Percentiles rank a stretch among this genome's conserved stretches.
phyloP scores from a whole-genome alignment of 2,113 vertebrate genomes.

The Seriola aureovittata region DNA sequence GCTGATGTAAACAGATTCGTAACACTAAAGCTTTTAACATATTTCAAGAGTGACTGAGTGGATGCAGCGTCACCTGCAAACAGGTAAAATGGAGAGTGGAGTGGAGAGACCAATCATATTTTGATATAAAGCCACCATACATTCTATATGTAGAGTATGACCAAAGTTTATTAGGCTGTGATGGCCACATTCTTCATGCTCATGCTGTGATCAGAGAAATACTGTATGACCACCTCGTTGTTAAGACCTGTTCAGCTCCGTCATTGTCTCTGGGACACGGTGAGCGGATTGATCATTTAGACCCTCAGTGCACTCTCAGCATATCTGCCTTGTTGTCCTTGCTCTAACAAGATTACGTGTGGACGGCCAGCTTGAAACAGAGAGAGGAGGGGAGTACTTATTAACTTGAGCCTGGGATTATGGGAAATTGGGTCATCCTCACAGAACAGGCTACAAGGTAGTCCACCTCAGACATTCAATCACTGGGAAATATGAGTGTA shows the following conservation, averaged over 20 bases:
- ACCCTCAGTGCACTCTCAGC: constrained; percentile 72
- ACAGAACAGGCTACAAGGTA: constrained; percentile 3
- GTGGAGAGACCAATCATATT: too few species aligned
- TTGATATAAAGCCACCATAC: too few species aligned
- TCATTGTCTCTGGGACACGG: constrained; percentile 8
- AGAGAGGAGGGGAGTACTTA: constrained; percentile 36
- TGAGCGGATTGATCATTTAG: constrained; percentile 66
- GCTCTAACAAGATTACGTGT: constrained; percentile 80
- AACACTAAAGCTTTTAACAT: too few species aligned
- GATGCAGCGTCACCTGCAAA: too few species aligned
- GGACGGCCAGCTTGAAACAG: constrained; percentile 29
- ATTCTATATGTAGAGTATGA: too few species aligned
- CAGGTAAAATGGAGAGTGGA: too few species aligned
- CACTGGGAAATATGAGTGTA: constrained; percentile 43
- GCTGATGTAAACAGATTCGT: too few species aligned
- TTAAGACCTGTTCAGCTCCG: background rate
- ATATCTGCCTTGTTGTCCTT: constrained; percentile 66
- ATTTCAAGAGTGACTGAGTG: too few species aligned
- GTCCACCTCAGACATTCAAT: constrained; percentile 38
- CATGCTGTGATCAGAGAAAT: background rate
- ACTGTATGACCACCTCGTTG: background rate
- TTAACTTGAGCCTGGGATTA: constrained; percentile 83
- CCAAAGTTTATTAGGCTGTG: background rate
- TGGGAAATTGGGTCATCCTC: constrained; percentile 79
- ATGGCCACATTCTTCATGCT: too few species aligned